Conservation (phyloP, 2,888 invertebrate genomes). For the Nomada flava region DNA sequence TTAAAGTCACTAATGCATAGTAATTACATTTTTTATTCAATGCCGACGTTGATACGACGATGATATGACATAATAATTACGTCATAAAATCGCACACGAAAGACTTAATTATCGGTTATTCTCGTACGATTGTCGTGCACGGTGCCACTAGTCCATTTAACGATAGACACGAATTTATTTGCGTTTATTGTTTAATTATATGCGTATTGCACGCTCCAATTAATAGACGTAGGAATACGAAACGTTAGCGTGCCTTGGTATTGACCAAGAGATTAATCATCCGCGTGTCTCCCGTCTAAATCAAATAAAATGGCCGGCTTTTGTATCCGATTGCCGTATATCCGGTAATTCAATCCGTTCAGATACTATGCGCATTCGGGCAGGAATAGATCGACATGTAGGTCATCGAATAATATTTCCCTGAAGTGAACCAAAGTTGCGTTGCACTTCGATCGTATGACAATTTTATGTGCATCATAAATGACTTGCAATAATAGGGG, state of each 20-base stretch:
- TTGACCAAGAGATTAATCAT: constrained; percentile 13
- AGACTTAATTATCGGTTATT: constrained; percentile 2
- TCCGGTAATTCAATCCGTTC: constrained; percentile 21
- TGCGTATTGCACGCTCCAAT: background rate
- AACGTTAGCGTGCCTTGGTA: constrained; percentile 10
- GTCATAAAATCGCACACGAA: background rate
- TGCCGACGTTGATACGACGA: background rate
- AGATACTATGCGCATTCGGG: background rate
- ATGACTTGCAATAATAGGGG: background rate
- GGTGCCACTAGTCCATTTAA: background rate
- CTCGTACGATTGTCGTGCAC: background rate
- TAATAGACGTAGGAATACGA: constrained; percentile 14
- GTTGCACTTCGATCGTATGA: background rate
- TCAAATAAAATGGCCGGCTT: constrained; percentile 33
- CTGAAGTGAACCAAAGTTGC: background rate
- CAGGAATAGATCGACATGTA: constrained; percentile 27
- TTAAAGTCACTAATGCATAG: too few species aligned
- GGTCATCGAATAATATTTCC: constrained; percentile 29
- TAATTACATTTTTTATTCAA: background rate
- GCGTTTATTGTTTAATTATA: background rate
- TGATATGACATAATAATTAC: background rate
- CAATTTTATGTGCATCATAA: background rate
- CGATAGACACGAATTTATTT: background rate
- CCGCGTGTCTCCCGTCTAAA: background rate
- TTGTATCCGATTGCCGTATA: constrained; percentile 21